A percentile compares a stretch with the other conserved stretches of the same genome.
Evolutionary conservation across 2,888 invertebrate species (phyloP).

Genomic region (Uropetala carovei): DNA sequence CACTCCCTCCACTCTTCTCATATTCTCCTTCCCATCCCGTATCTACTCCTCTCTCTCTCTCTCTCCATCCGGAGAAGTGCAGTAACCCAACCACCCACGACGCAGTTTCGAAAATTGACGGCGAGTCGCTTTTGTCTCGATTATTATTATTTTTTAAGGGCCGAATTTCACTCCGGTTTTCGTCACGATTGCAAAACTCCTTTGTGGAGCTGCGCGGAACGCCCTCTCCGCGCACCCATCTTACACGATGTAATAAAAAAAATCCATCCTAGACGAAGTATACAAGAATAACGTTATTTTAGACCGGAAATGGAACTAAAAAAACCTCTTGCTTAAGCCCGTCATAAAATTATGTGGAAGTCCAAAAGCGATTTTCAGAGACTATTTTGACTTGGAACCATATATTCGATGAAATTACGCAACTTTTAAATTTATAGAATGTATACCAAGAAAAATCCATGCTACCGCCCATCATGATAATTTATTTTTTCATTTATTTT

Average conservation of each 20-base stretch:
- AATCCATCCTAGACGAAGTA: not conserved
- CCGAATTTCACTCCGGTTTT: slow-evolving; percentile 12
- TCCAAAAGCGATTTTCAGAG: too few species aligned
- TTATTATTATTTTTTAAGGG: not conserved
- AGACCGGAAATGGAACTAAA: too few species aligned
- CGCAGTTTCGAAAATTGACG: slow-evolving; percentile 53
- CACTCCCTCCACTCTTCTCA: not conserved
- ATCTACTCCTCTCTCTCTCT: not conserved
- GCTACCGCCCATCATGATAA: too few species aligned
- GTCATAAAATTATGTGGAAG: too few species aligned
- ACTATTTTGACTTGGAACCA: too few species aligned
- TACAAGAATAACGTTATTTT: too few species aligned
- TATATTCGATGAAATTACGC: too few species aligned
- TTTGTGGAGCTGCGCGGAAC: slow-evolving; percentile 2
- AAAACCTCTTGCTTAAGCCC: too few species aligned
- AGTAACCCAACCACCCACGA: slow-evolving; percentile 55
- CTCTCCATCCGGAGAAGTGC: not conserved
- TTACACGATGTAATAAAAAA: not conserved
- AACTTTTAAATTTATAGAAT: too few species aligned
- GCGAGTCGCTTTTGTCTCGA: slow-evolving; percentile 32
- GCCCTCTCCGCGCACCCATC: not conserved
- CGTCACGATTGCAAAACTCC: slow-evolving; percentile 45
- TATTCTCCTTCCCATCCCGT: not conserved
- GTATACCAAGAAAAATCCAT: too few species aligned
- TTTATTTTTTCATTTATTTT: too few species aligned